Evolutionary conservation across 2,797 vertebrate species (phyloP).

Genomic region (Mycteria americana): DNA sequence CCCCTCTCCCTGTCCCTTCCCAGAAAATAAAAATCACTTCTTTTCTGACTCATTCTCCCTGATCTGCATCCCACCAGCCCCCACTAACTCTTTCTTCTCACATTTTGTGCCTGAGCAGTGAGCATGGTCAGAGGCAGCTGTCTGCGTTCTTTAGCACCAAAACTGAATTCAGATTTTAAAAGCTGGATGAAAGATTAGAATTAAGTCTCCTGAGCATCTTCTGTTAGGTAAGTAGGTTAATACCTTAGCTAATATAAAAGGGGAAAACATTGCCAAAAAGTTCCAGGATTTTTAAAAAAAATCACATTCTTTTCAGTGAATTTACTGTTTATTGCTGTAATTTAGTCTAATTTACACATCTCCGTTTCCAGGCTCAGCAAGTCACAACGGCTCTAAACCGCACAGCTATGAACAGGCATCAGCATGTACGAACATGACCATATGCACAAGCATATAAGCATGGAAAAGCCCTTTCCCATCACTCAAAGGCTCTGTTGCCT

Average conservation of each 20-base stretch:
- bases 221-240: background rate
- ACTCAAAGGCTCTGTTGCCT: background rate
- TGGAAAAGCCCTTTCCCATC: background rate
- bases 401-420: background rate
- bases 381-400: background rate
- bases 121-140: background rate
- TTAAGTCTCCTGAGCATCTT: background rate
- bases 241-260: background rate
- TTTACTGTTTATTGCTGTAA: background rate
- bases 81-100: background rate
- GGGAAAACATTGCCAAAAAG: background rate
- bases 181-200: background rate
- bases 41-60: background rate
- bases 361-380: background rate
- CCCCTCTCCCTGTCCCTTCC: background rate
- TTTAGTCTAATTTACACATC: background rate
- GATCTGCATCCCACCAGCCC: background rate
- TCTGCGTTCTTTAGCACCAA: background rate
- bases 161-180: background rate
- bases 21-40: background rate
- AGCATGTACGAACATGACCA: background rate
- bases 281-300: background rate
- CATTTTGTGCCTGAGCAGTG: background rate
- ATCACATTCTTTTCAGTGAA: background rate
- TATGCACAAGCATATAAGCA: background rate